Evolutionary conservation across 2,797 vertebrate species (phyloP).

Genomic region (Tachyglossus aculeatus): DNA sequence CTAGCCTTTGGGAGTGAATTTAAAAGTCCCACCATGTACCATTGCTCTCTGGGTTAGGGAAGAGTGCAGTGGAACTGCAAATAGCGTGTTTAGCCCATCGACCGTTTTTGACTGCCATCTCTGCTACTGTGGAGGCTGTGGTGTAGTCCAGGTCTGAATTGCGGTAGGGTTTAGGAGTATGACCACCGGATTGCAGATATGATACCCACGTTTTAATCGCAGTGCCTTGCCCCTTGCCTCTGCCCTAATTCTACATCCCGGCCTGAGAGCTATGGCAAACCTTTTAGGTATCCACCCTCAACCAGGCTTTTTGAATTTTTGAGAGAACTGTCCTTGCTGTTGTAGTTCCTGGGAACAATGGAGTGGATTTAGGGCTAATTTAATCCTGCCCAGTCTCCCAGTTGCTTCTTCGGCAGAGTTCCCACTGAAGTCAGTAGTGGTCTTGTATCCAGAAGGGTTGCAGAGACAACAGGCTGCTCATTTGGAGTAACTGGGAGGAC

Average conservation of each 20-base stretch:
- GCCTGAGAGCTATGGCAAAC: neutral
- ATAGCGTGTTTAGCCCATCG: no score
- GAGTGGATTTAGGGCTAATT: constrained; percentile 35
- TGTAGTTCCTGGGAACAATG: constrained; percentile 26
- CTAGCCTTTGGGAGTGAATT: no score
- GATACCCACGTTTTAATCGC: constrained; percentile 7
- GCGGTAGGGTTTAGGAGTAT: constrained; percentile 3
- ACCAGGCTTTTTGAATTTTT: neutral
- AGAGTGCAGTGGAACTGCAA: no score
- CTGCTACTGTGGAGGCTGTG: neutral
- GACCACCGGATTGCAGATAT: neutral
- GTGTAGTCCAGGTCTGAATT: neutral
- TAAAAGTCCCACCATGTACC: no score
- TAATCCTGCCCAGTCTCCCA: constrained; percentile 28
- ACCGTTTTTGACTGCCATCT: constrained; percentile 2
- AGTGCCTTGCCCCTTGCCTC: neutral
- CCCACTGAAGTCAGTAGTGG: constrained; percentile 46
- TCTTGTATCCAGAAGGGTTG: constrained; percentile 34
- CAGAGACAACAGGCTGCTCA: constrained; percentile 50
- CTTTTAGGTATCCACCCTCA: neutral
- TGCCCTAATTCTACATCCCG: neutral
- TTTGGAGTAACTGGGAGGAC: constrained; percentile 22
- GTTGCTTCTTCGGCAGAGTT: constrained; percentile 52
- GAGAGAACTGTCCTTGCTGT: constrained; percentile 28
- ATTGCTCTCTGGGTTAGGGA: no score